Base-by-base conservation (phyloP, 1,140 invertebrate species). In the Diorhabda sublineata region DNA sequence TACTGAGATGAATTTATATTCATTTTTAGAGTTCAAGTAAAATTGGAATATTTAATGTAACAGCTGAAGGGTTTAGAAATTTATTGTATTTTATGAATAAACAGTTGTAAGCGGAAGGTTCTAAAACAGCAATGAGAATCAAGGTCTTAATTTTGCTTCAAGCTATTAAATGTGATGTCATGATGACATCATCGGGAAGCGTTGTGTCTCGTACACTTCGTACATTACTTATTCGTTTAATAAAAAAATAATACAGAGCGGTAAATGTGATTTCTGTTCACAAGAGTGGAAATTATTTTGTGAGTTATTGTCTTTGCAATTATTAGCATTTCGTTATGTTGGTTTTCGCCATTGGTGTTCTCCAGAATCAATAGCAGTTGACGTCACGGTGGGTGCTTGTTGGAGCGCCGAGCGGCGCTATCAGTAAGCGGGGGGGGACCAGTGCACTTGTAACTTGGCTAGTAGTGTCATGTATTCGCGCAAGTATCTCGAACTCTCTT, bases 381-480 rank as follows among this genome's bases (percentile, higher is more conserved):
- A 80, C 78, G 78, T 80, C 78, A 80, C 74, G 73, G 71, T 74
- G 64, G 71, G 70, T 76, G 69, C 72, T 67, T 73, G 71, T 67
- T 70, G 72, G 71, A 72, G 77, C 75, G 74, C 76, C 76, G 76
- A 72, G 76, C 75, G 72, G 77, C 76, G 76, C 76, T 78, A 78
- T 77, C 75, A 78, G 73, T 69, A 70, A 71, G 71, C 67, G 68
- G 74, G 45, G 26, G 74, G 72, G 75, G 77, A 76, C 74, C 73
- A 79, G 77, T 80, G 77, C 78, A 79, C 77, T 80, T 80, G 77
- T 80, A 78, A 78, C 76, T 78, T 80, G 74, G 78, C 76, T 80
- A 79, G 78, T 80, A 80, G 78, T 80, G 78, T 79, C 74, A 80
- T 80, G 77, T 79, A 80, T 78, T 69, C 75, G 77, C 76, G 78